Evolutionary conservation across 2,888 invertebrate species (phyloP).

Genomic region (Heliothis peltigera): DNA sequence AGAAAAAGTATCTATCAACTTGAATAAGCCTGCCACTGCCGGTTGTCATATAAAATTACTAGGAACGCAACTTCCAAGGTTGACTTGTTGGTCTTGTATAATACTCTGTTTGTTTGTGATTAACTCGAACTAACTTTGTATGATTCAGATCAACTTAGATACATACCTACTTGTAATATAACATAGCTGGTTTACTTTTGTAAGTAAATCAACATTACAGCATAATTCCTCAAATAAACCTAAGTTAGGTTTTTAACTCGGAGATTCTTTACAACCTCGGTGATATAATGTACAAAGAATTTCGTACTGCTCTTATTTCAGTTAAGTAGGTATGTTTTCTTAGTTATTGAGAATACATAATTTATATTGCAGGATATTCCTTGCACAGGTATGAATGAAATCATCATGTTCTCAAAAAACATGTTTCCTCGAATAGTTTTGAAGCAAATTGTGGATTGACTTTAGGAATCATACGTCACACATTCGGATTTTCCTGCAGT

Average conservation of each 20-base stretch:
- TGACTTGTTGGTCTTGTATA: constrained; percentile 39
- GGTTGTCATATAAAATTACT: constrained; percentile 25
- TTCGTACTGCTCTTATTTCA: no score
- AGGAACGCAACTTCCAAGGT: constrained; percentile 37
- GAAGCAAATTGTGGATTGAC: no score
- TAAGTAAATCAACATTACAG: constrained; percentile 2
- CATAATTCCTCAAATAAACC: background rate
- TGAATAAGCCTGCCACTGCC: background rate
- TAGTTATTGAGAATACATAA: background rate
- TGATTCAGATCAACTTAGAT: constrained; percentile 29
- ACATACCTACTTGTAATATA: constrained; percentile 18
- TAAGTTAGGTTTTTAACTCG: background rate
- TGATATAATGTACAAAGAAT: no score
- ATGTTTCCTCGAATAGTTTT: no score
- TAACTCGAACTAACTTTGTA: constrained; percentile 40
- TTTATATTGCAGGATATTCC: background rate
- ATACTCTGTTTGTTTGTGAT: constrained; percentile 42
- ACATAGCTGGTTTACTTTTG: background rate
- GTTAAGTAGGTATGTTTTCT: no score
- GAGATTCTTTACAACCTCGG: no score
- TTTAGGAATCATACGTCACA: no score
- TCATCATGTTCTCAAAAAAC: no score
- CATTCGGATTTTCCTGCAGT: no score
- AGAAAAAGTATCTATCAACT: background rate
- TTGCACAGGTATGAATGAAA: no score